phyloP scores from a whole-genome alignment of 2,797 vertebrate species.

The Eurystomus glaucurus region DNA sequence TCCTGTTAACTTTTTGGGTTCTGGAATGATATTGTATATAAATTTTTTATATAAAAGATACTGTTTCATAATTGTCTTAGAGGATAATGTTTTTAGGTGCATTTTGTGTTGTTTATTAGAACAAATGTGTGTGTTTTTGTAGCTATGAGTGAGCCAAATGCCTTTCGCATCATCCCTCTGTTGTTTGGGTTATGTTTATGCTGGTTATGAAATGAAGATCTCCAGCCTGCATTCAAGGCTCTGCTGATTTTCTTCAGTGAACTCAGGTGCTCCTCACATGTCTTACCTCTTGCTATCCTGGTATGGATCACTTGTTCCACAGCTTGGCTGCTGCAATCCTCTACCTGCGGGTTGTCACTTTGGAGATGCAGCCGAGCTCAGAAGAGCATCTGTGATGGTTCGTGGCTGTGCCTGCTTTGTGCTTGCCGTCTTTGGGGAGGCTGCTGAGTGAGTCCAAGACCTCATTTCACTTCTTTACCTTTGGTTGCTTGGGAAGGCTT shows the following conservation, averaged over 20 bases:
- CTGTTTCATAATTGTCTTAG: background rate
- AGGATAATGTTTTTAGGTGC: background rate
- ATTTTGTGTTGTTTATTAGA: background rate
- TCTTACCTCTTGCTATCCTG: background rate
- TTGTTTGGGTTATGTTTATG: too few relatives aligned
- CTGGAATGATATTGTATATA: background rate
- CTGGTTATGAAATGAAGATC: accelerated
- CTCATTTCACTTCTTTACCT: accelerated
- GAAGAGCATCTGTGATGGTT: accelerated
- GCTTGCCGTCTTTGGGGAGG: accelerated
- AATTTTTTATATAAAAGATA: too few relatives aligned
- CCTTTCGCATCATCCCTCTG: background rate
- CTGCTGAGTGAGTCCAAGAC: background rate
- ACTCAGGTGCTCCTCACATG: background rate
- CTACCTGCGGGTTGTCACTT: background rate
- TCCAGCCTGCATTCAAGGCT: background rate
- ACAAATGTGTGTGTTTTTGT: background rate
- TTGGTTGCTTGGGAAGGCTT: background rate
- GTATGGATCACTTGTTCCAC: background rate
- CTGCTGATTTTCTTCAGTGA: background rate
- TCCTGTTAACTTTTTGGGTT: background rate
- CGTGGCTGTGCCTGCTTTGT: accelerated
- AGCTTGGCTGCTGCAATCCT: background rate
- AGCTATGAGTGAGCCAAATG: background rate
- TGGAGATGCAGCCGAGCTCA: background rate